phyloP scores from a whole-genome alignment of 2,797 vertebrate species.

The Chelon auratus region DNA sequence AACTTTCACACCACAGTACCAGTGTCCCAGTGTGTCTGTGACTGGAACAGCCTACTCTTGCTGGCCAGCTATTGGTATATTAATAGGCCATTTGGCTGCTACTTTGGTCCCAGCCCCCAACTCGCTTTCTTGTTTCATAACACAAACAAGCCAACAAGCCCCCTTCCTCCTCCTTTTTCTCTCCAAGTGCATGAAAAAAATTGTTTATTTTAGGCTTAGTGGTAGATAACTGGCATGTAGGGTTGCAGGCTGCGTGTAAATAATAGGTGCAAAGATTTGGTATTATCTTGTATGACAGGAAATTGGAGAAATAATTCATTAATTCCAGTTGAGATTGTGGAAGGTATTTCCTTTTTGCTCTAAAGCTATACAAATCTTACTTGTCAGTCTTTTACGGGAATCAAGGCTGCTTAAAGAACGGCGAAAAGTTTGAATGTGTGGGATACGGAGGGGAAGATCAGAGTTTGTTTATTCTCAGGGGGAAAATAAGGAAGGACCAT shows the following conservation, averaged over 20 bases:
- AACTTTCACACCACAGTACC: constrained; percentile 34
- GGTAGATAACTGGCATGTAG: constrained; percentile 40
- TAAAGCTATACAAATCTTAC: background rate
- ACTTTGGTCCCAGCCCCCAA: constrained; percentile 64
- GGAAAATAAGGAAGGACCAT: background rate
- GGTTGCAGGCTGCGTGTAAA: constrained; percentile 53
- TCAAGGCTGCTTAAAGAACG: background rate
- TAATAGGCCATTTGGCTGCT: constrained; percentile 79
- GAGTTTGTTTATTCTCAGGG: constrained; percentile 1
- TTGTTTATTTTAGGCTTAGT: constrained; percentile 63
- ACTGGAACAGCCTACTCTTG: constrained; percentile 75
- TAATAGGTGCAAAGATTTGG: constrained; percentile 34
- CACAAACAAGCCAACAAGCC: constrained; percentile 62
- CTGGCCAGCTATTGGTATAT: constrained; percentile 80
- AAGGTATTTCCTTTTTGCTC: background rate
- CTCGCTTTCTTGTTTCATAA: constrained; percentile 56
- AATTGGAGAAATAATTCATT: background rate
- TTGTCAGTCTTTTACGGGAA: background rate
- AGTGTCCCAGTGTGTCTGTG: constrained; percentile 52
- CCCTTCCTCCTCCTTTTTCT: no score
- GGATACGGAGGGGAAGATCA: background rate
- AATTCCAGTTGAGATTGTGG: no score
- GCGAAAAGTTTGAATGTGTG: background rate
- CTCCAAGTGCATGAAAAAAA: constrained; percentile 28
- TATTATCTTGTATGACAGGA: constrained; percentile 9